Base-by-base conservation (phyloP, 2,888 invertebrate genomes). In the Xanthorhoe spadicearia region DNA sequence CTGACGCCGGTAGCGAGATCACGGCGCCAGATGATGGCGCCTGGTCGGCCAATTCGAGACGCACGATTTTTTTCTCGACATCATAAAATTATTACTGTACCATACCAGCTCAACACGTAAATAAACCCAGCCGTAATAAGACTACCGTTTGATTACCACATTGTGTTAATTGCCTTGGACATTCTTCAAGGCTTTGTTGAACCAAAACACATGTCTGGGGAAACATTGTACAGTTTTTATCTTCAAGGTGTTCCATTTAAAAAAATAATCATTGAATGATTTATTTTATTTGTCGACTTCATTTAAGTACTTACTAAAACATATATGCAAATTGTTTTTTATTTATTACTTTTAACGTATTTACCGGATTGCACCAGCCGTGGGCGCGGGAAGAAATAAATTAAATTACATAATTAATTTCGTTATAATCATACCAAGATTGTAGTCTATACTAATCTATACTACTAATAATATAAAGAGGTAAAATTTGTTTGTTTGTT, bases 11-110 rank as follows among this genome's bases (percentile, higher is more conserved):
- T 43, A 63, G 60, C 63, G 52, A 52, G 62, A 59, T 18, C 56
- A 60, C 66, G 92, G 92, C 92, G 92, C 92, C 92, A 85, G 66
- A 71, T 72, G 71, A 68, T 83, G 89, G 92, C 92, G 90, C 90
- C 91, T 75, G 77, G 70, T 71, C 79, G 76, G 68, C 77, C 77
- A 75, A 79, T 79, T 75, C 83, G 77, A 82, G 80, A 77, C 84
- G 75, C 68, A 79, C 76, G 74, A 81, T 84, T 86, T 83, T 89
- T 88, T 84, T 64, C 78, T 81, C 73, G 71, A 76, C 83, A 80
- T 84, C 79, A 83, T 83, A 83, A 84, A 84, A 82, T 79, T 80
- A 84, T 81, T 82, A 83, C 81, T 74, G 81, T 80, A 81, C 75
- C 77, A 61, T 80, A 81, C 75, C 77, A 65, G 55, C 62, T 74